Evolutionary conservation across 2,888 invertebrate species (phyloP), one percentile per base, ranked within the genome.

Genomic region (Keiferia lycopersicella): DNA sequence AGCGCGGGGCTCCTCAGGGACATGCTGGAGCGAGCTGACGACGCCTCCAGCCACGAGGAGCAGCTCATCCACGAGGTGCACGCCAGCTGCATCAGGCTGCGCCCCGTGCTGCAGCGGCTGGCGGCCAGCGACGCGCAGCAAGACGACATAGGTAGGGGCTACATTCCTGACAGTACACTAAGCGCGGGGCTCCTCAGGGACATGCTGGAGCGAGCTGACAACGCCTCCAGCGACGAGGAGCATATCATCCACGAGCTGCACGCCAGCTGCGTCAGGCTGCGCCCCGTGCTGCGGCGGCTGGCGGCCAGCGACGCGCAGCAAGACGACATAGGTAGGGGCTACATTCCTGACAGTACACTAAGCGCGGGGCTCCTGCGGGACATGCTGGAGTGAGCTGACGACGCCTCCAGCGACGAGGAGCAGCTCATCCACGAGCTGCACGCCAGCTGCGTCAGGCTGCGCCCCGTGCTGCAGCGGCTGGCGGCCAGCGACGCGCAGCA

Each of bases 61-160:
- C 96, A 96, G 78, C 92, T 98, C 45, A 98, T 98, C 77, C 94
- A 94, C 78, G 98, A 98, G 82, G 88, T 99, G 61, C 94, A 95
- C 83, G 94, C 95, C 63, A 95, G 95, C 66, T 96, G 98, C 78
- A 93, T 94, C 71, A 93, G 95, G 66, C 93, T 96, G 64, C 91
- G 95, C 1, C 81, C 83, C 60, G 95, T 96, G n/a, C 70, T 91
- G 65, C 84, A 86, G 66, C 93, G 94, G 66, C 85, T 97, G 38
- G 96, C 96, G 0, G 93, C 95, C 65, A 93, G 95, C 6, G 82
- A 84, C 79, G 91, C 94, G 26, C 62, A 63, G 12, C 16, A 51
- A 0, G 65, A 65, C 2, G 22, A 59, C 45, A 50, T 65, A 41
- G 39, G 65, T 65, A n/a, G 18, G n/a, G n/a, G n/a, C n/a, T n/a